Evolutionary conservation across 2,797 vertebrate species (phyloP), one percentile per base, ranked within the genome.

Genomic region (Falco columbarius): DNA sequence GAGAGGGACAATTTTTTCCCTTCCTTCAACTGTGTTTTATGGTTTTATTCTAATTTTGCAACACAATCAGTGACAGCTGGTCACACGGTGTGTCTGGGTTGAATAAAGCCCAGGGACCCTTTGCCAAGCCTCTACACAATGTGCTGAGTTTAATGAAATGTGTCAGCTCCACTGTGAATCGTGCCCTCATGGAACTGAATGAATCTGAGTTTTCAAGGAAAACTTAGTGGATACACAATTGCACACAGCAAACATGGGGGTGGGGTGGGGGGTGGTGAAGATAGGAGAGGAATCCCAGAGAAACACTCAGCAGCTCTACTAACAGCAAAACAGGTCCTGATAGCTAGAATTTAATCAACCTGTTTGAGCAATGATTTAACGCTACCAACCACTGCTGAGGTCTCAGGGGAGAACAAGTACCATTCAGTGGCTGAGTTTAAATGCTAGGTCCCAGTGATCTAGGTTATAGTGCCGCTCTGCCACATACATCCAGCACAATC

Each of bases 31-130:
- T 72, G 65, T 56, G 66, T 86, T 94, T 91, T 95, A 94, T 96
- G 72, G 84, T 90, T 97, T 96, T 88, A 89, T 90, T 88, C 93
- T 96, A 86, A 92, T 96, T 97, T 97, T 96, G 93, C 92, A 75
- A 56, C 65, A 44, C 89, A 81, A 44, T 75, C 81, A 75, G 95
- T 92, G 90, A 91, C 95, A 97, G 95, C 90, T 93, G 95, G 84
- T 96, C 94, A 90, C 93, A 94, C 75, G 16, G 94, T 96, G 85
- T 94, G 95, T 95, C 95, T 97, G 95, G 68, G 79, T 67, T 96
- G 89, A 96, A 96, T 93, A 97, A 96, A 97, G 75, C 84, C 83
- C 71, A 71, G 58, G 54, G 42, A 90, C n/a, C 72, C 73, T 93
- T 90, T 95, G 95, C 95, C 96, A 97, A 96, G 79, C 62, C 68